Evolutionary conservation across 35 echinoderm and acorn worm genomes (phyloP), one percentile per base, ranked within the genome.

Genomic region (Amphiura filiformis): DNA sequence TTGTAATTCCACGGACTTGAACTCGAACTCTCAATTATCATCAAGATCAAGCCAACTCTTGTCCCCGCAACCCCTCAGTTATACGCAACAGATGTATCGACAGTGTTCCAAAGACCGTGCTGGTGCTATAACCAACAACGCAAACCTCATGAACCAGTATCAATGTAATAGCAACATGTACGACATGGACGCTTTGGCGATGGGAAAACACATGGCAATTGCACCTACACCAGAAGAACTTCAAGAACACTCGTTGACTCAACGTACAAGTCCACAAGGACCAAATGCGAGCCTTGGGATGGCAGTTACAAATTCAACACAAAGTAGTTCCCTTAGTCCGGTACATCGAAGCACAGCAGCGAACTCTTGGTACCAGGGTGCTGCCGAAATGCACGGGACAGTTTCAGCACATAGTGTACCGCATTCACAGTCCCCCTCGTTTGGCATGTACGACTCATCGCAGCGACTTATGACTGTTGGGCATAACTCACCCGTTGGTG

Each of bases 171-270:
- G 47, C 34, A n/a, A n/a, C n/a, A 85, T 88, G 87, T 94, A 94
- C 32, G 82, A 90, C 2, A 61, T 61, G 13, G 93, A 90, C 49
- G 26, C 85, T 78, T 78, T 91, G 83, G 83, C 78, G 3, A 89
- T 92, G 75, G 93, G 96, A 30, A 99, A 99, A 77, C 96, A 99
- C 41, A 99, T 99, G 96, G 84, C 87, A 32, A 99, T 99, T 35
- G 96, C 93, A 2, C 90, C 96, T 17, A 99, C 96, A 65, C 96
- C 96, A 12, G 96, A 99, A 52, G 96, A 99, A 49, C 81, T 99
- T 34, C 96, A 99, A 35, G 86, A 89, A 0, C 87, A 99, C 36
- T 86, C 88, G 33, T 86, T 88, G 1, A 77, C 90, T 47, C 96
- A 91, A 31, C 87, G 96, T n/a, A 93, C 91, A 14, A 99, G 96